Conservation (phyloP, 1,140 invertebrate species). For the Hyles vespertilio region DNA sequence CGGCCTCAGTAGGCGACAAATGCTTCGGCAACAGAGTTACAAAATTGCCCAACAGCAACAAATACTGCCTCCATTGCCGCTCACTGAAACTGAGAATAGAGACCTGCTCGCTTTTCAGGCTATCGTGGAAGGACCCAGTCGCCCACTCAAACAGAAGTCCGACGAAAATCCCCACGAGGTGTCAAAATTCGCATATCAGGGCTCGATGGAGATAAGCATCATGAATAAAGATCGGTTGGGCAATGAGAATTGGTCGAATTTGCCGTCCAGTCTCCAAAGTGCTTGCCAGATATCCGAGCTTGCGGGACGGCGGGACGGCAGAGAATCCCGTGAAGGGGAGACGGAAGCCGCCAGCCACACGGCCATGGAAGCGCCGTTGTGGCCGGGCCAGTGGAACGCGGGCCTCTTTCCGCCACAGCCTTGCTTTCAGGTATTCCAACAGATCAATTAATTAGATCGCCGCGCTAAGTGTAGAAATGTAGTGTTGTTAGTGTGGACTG, state of each 20-base stretch:
- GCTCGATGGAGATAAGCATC: conserved; percentile 73
- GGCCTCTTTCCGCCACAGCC: conserved; percentile 68
- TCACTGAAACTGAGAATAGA: conserved; percentile 77
- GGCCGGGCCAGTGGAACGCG: conserved; percentile 67
- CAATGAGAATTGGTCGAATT: conserved; percentile 76
- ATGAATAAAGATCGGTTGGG: conserved; percentile 69
- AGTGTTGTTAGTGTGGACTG: conserved; percentile 38
- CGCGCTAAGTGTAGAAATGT: conserved; percentile 37
- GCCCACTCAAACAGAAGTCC: conserved; percentile 48
- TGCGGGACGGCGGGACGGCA: conserved; percentile 46
- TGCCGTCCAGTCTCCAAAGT: conserved; percentile 76
- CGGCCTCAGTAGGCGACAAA: conserved; percentile 79
- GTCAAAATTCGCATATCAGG: conserved; percentile 64
- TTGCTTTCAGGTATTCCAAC: conserved; percentile 76
- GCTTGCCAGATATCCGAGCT: conserved; percentile 79
- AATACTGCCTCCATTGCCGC: conserved; percentile 77
- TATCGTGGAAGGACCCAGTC: conserved; percentile 73
- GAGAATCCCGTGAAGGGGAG: conserved; percentile 32
- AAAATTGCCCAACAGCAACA: conserved; percentile 87
- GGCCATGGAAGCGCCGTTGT: conserved; percentile 47
- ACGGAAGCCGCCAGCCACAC: conserved; percentile 24
- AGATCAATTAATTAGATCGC: conserved; percentile 71
- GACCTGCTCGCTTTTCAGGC: conserved; percentile 79
- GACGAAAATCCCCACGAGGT: conserved; percentile 54
- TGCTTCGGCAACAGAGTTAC: conserved; percentile 87